Base-by-base conservation (phyloP, 1,140 invertebrate species). In the Panagrolaimus sp. region DNA sequence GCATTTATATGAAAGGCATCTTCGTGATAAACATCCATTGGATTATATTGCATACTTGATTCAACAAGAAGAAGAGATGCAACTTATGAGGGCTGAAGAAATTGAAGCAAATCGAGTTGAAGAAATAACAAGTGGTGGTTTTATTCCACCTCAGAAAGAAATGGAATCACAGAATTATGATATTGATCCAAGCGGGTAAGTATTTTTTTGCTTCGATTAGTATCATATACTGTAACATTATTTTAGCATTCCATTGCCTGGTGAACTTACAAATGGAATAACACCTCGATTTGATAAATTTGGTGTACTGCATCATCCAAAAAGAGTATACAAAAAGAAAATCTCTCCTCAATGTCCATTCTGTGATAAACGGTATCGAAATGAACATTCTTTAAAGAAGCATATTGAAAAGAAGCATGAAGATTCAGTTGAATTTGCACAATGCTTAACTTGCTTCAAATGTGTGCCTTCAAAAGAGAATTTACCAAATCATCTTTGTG, bases 331-430 rank as follows among this genome's bases (percentile, higher is more conserved):
- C 77, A 79, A 80, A 52, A 82, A 83, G 75, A 82, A 82, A 64
- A 67, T 83, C 12, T 83, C 80, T 21, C 80, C 80, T 3, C 80
- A 82, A 70, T 82, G 80, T 52, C 76, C 78, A 4, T 82, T 82
- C 62, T 82, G 80, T 66, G 80, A 82, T 46, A 82, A 82, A 68
- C 73, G 80, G 0, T 82, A 80, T 55, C 71, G 80, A 28, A 82
- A 82, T 65, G 80, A 82, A 43, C 73, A 81, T 63, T 82, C 80
- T 3, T 70, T 82, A n/a, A 82, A 83, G 64, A 82, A 82, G 58
- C 80, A 82, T 63, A 70, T 82, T 14, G 64, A 66, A 7, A 80
- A 80, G 63, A 82, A 83, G 70, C 80, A 82, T 72, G 47, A 78
- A 21, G 80, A 83, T 63, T 66, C 65, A 32, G 70, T 67, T 8